phyloP scores from a whole-genome alignment of 2,888 invertebrate species.

The Drosophila mayaguana region DNA sequence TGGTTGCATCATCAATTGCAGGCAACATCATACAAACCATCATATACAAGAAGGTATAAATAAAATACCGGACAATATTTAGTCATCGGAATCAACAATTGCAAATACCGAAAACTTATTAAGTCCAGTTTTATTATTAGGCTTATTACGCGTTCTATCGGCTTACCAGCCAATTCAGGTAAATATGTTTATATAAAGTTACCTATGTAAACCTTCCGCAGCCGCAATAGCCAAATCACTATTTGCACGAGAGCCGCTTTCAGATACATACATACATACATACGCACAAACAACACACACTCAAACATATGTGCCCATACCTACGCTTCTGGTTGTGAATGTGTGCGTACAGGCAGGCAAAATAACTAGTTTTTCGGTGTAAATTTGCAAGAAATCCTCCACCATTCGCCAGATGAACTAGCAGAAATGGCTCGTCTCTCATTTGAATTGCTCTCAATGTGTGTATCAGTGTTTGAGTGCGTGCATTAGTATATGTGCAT shows the following conservation, averaged over 20 bases:
- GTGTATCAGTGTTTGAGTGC: background rate
- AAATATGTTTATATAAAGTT: slow-evolving; percentile 1
- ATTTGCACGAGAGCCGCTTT: slow-evolving; percentile 33
- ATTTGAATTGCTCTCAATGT: slow-evolving; percentile 61
- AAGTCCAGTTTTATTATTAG: slow-evolving; percentile 17
- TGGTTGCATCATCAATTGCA: slow-evolving; percentile 39
- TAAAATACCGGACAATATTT: background rate
- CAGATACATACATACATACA: slow-evolving; percentile 16
- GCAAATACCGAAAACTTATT: slow-evolving; percentile 27
- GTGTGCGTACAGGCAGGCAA: slow-evolving; percentile 16
- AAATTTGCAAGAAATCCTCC: slow-evolving; percentile 54
- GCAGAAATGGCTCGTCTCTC: slow-evolving; percentile 30
- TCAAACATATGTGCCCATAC: slow-evolving; percentile 5
- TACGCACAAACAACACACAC: slow-evolving; percentile 1
- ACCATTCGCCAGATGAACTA: slow-evolving; percentile 41
- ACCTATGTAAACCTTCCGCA: slow-evolving; percentile 31
- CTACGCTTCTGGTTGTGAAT: background rate
- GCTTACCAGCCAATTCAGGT: slow-evolving; percentile 2
- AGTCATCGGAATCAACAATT: slow-evolving; percentile 30
- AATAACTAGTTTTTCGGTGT: slow-evolving; percentile 58
- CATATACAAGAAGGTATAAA: background rate
- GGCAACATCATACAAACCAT: slow-evolving; percentile 22
- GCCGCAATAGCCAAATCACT: slow-evolving; percentile 38
- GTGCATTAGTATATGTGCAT: slow-evolving; percentile 5
- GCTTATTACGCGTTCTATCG: background rate